Evolutionary conservation across 2,797 vertebrate genomes (phyloP), one percentile per base, ranked within the genome.

Genomic region (Ibycter americanus): DNA sequence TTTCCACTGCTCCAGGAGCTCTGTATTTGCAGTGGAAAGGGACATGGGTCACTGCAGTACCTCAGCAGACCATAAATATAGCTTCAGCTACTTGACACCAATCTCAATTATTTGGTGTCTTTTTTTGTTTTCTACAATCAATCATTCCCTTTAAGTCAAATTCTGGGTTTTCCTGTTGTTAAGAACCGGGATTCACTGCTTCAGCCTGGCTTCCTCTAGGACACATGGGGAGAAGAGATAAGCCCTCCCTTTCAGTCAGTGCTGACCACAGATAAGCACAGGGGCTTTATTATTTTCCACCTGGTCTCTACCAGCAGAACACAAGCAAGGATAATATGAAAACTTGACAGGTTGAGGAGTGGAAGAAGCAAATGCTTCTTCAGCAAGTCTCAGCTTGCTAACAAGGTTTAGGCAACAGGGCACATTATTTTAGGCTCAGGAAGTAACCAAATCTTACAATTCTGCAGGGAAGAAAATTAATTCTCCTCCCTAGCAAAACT

Each of bases 221-320:
- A 89, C 72, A 62, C 89, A 74, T 91, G 94, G 90, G 80, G 38
- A 92, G 36, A 19, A 77, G 65, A 94, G 96, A 97, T 96, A 97
- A 97, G 94, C 85, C 76, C 65, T 91, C 73, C 58, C 80, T 87
- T 83, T 56, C 81, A 83, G 86, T 52, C 68, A 62, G 51, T 80
- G 95, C 80, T 83, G 73, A 86, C 83, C 89, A 77, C 49, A 91
- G 97, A 97, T 95, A 96, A 97, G 87, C 70, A 52, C 36, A 73
- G 61, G 65, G 66, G 76, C 55, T 95, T 91, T 77, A 87, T 89
- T 87, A 91, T 93, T 95, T 92, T 76, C 90, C 74, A 93, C 95
- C 88, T 90, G 54, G 58, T 71, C 86, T 73, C 86, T 38, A 79
- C 18, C 6, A 78, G 59, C 32, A 83, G 78, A 90, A 61, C 51